Base-by-base conservation (phyloP, 2,113 vertebrate species). In the Dicrurus megarhynchus region DNA sequence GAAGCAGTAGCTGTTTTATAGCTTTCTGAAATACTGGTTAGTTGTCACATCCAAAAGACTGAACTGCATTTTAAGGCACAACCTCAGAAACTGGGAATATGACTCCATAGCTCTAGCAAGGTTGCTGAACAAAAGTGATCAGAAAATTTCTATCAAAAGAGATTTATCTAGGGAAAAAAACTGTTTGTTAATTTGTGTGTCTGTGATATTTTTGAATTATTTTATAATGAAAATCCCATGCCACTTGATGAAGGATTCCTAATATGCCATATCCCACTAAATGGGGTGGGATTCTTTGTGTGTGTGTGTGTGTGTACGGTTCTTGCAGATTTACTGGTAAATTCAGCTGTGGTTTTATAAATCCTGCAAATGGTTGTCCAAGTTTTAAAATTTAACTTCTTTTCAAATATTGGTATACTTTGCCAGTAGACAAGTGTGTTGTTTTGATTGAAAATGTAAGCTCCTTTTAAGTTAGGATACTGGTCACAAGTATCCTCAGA, bases 271-370 rank as follows among this genome's bases (percentile, higher is more conserved):
- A 57, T 53, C 16, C 37, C 27, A 63, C 30, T 67, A 46, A 59
- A 26, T 0, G 0, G 7, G 2, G 11, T 24, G 9, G 3, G 16
- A 63, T 53, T 61, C 18, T n/a, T n/a, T 52, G 12, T 17, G 7
- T 30, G n/a, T 63, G 32, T 46, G 28, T 59, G 27, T 39, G 14
- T 84, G 22, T 21, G 21, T 46, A 37, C 10, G 59, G 30, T 64
- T 92, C 65, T 59, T 82, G 77, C 23, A 75, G 56, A 39, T 84
- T 68, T 67, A 30, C 30, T 70, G 64, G 8, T 61, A 84, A 55
- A 82, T 87, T 87, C 77, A 87, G 12, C 56, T 81, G 10, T 70
- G 47, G 1, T 50, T 95, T 89, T 44, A 39, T 63, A 92, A 95
- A 87, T 55, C 24, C 59, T 55, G 33, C 9, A n/a, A 84, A 86